Evolutionary conservation across 92 coral and sea anemone species (phyloP).

Genomic region (Blastomussa wellsi): DNA sequence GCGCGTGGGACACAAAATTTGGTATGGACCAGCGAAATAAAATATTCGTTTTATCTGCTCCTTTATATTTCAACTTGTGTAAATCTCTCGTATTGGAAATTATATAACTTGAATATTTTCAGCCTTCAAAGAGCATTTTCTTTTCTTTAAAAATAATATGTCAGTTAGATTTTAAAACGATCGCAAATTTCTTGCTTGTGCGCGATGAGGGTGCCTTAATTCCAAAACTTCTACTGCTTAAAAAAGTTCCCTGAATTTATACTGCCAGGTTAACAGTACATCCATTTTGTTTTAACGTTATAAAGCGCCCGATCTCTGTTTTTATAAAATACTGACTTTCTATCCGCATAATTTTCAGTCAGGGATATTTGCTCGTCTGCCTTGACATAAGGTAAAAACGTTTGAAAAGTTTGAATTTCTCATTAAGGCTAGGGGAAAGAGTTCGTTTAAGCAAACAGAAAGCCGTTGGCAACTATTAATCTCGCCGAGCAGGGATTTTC

Average conservation of each 20-base stretch:
- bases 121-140: background rate
- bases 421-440: background rate
- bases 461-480: background rate
- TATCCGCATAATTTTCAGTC: background rate
- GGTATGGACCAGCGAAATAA: background rate
- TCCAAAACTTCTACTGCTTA: background rate
- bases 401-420: constrained; percentile 1
- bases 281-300: background rate
- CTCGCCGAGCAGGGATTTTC: background rate
- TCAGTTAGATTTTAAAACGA: background rate
- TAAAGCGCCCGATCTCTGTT: too few relatives aligned
- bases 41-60: background rate
- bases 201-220: background rate
- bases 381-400: background rate
- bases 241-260: background rate
- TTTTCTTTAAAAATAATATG: background rate
- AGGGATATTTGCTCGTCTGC: background rate
- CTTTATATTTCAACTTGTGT: background rate
- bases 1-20: background rate
- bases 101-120: background rate
- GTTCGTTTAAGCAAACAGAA: background rate
- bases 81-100: background rate
- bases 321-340: background rate
- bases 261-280: background rate
- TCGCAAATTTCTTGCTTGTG: background rate